These are phyloP conservation scores for Scophthalmus maximus DNA, from an alignment of 2,113 vertebrate genomes.

Conservation along the genomic window DNA sequence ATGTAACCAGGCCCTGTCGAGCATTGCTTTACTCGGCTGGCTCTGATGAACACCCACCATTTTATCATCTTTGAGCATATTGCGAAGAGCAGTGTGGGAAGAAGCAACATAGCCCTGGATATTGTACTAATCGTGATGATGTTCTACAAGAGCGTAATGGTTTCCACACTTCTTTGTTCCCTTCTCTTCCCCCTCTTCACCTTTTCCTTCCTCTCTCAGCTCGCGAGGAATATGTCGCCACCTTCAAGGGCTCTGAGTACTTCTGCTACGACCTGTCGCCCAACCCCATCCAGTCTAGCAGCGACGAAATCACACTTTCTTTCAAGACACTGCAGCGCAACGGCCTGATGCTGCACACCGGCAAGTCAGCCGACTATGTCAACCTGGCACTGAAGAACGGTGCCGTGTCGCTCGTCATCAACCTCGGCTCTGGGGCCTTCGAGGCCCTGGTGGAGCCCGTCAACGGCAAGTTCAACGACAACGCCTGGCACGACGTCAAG, in stretches of 20 bases:
- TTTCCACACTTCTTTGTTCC: constrained; percentile 28
- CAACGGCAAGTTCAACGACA: constrained; percentile 99
- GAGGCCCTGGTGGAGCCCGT: constrained; percentile 99
- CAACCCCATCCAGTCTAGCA: constrained; percentile 99
- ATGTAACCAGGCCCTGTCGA: constrained; percentile 63
- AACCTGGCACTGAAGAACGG: constrained; percentile 99
- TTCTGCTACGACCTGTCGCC: constrained; percentile 99
- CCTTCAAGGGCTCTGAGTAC: constrained; percentile 99
- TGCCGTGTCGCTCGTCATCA: constrained; percentile 99
- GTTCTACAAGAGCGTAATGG: constrained; percentile 47
- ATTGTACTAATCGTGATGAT: constrained; percentile 54
- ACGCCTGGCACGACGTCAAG: constrained; percentile 99
- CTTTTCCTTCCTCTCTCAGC: constrained; percentile 80
- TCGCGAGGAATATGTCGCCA: constrained; percentile 97
- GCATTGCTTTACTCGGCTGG: constrained; percentile 64
- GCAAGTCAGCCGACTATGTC: constrained; percentile 99
- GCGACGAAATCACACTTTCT: constrained; percentile 98
- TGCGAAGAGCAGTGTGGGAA: constrained; percentile 66
- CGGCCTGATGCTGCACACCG: constrained; percentile 99
- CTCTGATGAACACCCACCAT: constrained; percentile 74
- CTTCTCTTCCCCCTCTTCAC: constrained; percentile 7
- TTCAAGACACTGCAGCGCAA: constrained; percentile 99
- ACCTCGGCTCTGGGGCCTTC: constrained; percentile 99
- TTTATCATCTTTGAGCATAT: constrained; percentile 69
- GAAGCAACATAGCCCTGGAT: constrained; percentile 39